phyloP scores from a whole-genome alignment of 2,888 invertebrate species.

The Noctua janthe region DNA sequence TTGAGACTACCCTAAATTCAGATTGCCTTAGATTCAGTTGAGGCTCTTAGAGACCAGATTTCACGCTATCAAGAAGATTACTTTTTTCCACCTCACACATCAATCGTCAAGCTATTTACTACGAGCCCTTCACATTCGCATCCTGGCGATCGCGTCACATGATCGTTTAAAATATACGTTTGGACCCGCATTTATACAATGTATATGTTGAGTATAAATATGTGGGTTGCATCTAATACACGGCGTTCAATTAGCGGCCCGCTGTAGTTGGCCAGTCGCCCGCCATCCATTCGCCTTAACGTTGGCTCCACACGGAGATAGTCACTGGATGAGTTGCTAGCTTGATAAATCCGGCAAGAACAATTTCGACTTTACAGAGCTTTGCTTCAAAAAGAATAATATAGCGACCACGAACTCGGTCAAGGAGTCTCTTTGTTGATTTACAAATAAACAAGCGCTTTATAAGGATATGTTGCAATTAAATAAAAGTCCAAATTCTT shows the following conservation, averaged over 20 bases:
- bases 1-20: background rate
- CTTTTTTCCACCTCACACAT: background rate
- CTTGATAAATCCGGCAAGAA: background rate
- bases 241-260: constrained; percentile 49
- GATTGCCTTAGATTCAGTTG: background rate
- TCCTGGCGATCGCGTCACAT: constrained; percentile 33
- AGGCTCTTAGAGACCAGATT: background rate
- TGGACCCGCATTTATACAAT: background rate
- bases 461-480: background rate
- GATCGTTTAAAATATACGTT: constrained; percentile 15
- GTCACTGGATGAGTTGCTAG: background rate
- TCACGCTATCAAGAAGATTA: background rate
- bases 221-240: constrained; percentile 60
- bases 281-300: constrained; percentile 24
- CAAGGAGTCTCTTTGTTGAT: no score
- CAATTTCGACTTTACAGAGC: background rate
- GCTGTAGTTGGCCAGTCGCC: constrained; percentile 56
- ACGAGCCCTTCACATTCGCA: constrained; percentile 10
- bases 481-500: background rate
- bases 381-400: background rate
- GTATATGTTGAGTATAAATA: constrained; percentile 34
- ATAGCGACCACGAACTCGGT: background rate
- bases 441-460: background rate
- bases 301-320: constrained; percentile 18
- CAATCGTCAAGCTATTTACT: background rate